Percentiles rank a stretch among this genome's conserved stretches.
These are phyloP conservation scores for Coronaproctus castanopsis DNA, from an alignment of 2,888 invertebrate genomes.

Conservation along the genomic window DNA sequence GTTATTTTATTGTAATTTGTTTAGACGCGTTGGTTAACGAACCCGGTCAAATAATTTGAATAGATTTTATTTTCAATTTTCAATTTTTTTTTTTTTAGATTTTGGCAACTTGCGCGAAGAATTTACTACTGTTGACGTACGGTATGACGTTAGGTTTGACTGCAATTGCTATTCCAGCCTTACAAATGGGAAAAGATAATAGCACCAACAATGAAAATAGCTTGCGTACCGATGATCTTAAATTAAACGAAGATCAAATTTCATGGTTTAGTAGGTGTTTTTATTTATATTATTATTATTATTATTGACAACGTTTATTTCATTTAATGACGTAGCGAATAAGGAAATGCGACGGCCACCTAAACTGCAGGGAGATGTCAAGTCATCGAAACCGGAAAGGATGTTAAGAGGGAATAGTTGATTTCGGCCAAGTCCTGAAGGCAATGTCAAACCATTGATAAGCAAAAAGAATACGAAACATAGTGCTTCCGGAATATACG, in stretches of 20 bases:
- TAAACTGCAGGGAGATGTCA: too few species aligned
- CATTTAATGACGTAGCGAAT: too few species aligned
- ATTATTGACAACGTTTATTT: background rate
- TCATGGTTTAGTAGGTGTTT: conserved; percentile 49
- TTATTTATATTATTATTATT: conserved; percentile 2
- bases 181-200: conserved; percentile 30
- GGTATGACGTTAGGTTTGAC: conserved; percentile 65
- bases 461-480: too few species aligned
- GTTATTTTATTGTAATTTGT: background rate
- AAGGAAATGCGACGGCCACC: too few species aligned
- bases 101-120: conserved; percentile 60
- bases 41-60: background rate
- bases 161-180: conserved; percentile 57
- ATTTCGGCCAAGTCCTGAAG: too few species aligned
- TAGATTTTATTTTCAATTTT: background rate
- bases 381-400: too few species aligned
- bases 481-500: too few species aligned
- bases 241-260: conserved; percentile 38
- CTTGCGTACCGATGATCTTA: conserved; percentile 26
- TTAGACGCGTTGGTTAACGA: background rate
- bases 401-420: too few species aligned
- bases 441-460: too few species aligned
- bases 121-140: conserved; percentile 50
- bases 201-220: background rate
- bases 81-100: conserved; percentile 42